These are phyloP conservation scores for Sepiola atlantica DNA, from an alignment of 2,888 invertebrate genomes.

Conservation along the genomic window DNA sequence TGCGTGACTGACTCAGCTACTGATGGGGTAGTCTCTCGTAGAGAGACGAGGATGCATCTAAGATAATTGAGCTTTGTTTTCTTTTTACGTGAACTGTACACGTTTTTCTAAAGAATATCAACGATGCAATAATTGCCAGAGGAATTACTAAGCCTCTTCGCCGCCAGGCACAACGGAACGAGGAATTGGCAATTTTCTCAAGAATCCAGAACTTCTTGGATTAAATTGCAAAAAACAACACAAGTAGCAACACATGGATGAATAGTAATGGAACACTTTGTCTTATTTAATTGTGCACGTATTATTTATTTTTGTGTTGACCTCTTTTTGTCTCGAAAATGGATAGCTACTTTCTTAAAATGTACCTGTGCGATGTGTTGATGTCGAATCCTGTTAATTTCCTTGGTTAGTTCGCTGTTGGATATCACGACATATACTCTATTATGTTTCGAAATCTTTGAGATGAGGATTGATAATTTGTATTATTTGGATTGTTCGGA, in stretches of 20 bases:
- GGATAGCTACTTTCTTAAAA: not conserved
- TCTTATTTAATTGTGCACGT: not conserved
- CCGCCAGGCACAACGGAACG: not conserved
- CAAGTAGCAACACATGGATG: not conserved
- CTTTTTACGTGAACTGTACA: not conserved
- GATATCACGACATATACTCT: too few species aligned
- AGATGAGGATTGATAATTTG: too few species aligned
- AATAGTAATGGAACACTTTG: not conserved
- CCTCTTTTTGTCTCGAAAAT: too few species aligned
- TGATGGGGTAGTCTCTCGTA: too few species aligned
- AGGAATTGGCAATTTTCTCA: not conserved
- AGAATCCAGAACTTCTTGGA: not conserved
- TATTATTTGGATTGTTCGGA: too few species aligned
- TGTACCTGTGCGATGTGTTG: not conserved
- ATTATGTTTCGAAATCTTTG: too few species aligned
- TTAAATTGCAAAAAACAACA: not conserved
- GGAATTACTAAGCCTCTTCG: not conserved
- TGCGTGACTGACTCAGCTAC: too few species aligned
- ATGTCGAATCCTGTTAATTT: not conserved
- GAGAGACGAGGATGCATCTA: too few species aligned
- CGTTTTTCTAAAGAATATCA: not conserved
- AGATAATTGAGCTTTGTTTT: not conserved
- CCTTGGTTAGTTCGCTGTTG: too few species aligned
- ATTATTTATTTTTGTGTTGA: too few species aligned
- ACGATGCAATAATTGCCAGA: not conserved